Conservation (phyloP, 2,888 invertebrate genomes). For the Drosophila melanocephala region DNA sequence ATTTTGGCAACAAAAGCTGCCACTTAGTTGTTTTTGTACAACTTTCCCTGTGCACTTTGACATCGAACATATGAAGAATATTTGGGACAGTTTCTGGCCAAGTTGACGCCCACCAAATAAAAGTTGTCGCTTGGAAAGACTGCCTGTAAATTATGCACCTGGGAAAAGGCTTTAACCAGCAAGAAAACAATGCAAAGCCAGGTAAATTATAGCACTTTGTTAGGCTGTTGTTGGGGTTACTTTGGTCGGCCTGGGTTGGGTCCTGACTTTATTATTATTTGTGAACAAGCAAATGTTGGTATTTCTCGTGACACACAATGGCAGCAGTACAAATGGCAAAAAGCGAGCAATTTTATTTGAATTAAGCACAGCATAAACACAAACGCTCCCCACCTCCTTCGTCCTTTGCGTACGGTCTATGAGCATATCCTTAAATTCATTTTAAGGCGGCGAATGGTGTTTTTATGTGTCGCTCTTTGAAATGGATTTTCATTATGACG, state of each 20-base stretch:
- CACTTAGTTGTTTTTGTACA: constrained; percentile 40
- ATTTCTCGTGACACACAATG: constrained; percentile 57
- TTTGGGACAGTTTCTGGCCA: constrained; percentile 7
- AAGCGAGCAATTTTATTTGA: constrained; percentile 62
- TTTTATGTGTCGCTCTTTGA: constrained; percentile 21
- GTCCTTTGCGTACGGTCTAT: background rate
- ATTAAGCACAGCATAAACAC: constrained; percentile 44
- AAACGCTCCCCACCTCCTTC: background rate
- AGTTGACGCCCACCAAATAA: constrained; percentile 29
- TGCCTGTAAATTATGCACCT: constrained; percentile 64
- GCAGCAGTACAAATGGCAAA: constrained; percentile 36
- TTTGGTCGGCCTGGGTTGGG: constrained; percentile 9
- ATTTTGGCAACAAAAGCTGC: constrained; percentile 45
- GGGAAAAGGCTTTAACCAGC: constrained; percentile 50
- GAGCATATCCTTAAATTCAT: constrained; percentile 15
- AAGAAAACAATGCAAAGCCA: constrained; percentile 27
- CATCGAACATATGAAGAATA: constrained; percentile 17
- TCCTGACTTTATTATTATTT: constrained; percentile 43
- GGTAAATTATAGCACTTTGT: constrained; percentile 47
- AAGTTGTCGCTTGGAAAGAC: constrained; percentile 44
- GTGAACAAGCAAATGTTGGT: constrained; percentile 38
- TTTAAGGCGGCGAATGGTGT: constrained; percentile 12
- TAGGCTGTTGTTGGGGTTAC: constrained; percentile 1
- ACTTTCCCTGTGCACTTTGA: constrained; percentile 35
- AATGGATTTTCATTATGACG: constrained; percentile 58